Evolutionary conservation across 2,113 vertebrate genomes (phyloP).

Genomic region (Gobiocypris rarus): DNA sequence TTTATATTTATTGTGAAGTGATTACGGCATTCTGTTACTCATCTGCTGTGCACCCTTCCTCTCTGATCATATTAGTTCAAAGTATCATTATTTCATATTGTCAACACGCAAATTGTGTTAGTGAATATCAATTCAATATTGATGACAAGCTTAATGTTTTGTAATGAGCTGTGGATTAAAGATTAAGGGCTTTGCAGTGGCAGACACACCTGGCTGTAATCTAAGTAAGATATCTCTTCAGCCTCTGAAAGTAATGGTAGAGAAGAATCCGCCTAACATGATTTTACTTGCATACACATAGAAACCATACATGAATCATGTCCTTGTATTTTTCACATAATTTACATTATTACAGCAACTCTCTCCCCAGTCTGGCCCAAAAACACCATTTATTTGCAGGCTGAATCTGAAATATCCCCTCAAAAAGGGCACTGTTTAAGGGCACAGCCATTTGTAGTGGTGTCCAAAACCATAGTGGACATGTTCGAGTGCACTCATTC

Average conservation of each 20-base stretch:
- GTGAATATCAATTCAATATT: background rate
- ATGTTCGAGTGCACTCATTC: too few species aligned
- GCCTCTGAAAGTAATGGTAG: background rate
- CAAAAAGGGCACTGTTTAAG: too few species aligned
- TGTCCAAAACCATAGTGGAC: too few species aligned
- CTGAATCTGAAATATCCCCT: too few species aligned
- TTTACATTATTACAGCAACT: too few species aligned
- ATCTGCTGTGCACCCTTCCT: slow-evolving; percentile 16
- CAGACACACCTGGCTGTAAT: background rate
- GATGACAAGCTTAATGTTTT: background rate
- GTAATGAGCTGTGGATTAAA: background rate
- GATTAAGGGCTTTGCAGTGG: background rate
- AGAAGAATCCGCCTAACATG: background rate
- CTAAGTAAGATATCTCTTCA: background rate
- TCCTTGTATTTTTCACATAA: background rate
- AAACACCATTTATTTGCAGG: too few species aligned
- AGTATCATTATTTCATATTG: slow-evolving; percentile 7
- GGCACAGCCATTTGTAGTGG: too few species aligned
- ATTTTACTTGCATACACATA: background rate
- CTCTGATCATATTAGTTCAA: slow-evolving; percentile 23
- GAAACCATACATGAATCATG: background rate
- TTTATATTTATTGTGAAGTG: slow-evolving; percentile 34
- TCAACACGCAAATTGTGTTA: background rate
- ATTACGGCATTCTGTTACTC: slow-evolving; percentile 37
- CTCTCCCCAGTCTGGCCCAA: too few species aligned